Conservation (phyloP, 2,797 vertebrate species). For the Danio jaintianensis region DNA sequence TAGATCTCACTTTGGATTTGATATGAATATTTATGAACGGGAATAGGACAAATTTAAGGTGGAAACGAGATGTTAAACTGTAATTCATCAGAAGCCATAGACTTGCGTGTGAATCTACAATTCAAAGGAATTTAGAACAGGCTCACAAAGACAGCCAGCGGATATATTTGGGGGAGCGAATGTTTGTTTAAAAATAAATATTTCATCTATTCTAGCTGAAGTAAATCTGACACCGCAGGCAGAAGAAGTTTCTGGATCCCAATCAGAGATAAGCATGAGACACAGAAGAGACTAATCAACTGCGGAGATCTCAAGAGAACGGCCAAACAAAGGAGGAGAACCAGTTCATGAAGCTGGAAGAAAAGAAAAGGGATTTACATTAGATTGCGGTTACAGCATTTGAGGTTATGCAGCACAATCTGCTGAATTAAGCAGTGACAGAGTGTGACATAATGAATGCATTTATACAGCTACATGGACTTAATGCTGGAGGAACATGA, state of each 20-base stretch:
- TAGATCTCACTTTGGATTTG: not conserved
- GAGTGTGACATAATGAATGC: conserved; percentile 25
- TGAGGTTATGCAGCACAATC: conserved; percentile 22
- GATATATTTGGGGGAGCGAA: conserved; percentile 1
- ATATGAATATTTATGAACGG: not conserved
- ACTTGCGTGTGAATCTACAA: not conserved
- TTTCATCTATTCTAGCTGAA: conserved; percentile 15
- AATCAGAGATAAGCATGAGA: conserved; percentile 43
- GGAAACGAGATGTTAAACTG: not conserved
- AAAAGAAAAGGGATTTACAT: conserved; percentile 36
- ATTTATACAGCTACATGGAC: conserved; percentile 14
- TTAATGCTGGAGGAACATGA: not conserved
- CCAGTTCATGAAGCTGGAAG: conserved; percentile 19
- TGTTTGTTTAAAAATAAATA: conserved; percentile 24
- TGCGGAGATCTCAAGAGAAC: conserved; percentile 28
- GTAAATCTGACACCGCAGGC: conserved; percentile 29
- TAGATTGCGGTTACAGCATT: not conserved
- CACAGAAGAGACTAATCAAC: conserved; percentile 38
- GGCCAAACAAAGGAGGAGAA: conserved; percentile 6
- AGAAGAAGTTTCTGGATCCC: conserved; percentile 15
- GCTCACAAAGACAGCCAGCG: not conserved
- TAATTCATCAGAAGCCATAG: not conserved
- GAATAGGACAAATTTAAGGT: not conserved
- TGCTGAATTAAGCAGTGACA: conserved; percentile 20
- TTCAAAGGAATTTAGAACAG: not conserved